Base-by-base conservation (phyloP, 2,113 vertebrate species). In the Gymnocephalus cernua region DNA sequence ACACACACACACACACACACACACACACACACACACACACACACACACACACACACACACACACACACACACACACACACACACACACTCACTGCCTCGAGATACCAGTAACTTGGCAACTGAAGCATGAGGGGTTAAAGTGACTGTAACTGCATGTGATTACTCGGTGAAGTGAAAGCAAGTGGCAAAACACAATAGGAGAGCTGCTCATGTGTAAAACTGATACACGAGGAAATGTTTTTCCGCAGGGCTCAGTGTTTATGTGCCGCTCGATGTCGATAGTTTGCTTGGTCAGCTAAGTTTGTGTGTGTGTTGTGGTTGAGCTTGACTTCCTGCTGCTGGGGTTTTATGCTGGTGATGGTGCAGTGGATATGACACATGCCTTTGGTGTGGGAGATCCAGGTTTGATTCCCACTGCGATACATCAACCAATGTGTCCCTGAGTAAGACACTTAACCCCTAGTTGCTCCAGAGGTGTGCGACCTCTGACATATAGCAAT, bases 141-240 rank as follows among this genome's bases (percentile, higher is more conserved):
- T 71, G 53, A 56, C 62, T 73, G 21, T 48, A 25, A 56, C 70
- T 58, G 70, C 70, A 77, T 70, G 86, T 75, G 82, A 85, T 59
- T 27, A 8, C 59, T 62, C 12, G 0, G 57, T 11, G 50, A 63
- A 72, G 50, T 23, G 57, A 44, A 47, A 67, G 48, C 73, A 70
- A 66, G 83, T 77, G 73, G 74, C 47, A 14, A 12, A 32, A 23
- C 50, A 25, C 29, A 69, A 48, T 6, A 16, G 6, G 58, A 62
- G 51, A 70, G 68, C 68, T 21, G 74, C 67, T 82, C 67, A 4
- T 67, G 75, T 77, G 68, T 48, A 25, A 80, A 83, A 66, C 35
- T n/a, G 9, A 48, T 15, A 70, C 53, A 62, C 2, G 9, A 67
- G 74, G 62, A 74, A 69, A 61, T 1, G 38, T 47, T 79, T 47